Evolutionary conservation across 2,113 vertebrate species (phyloP).

Genomic region (Burhinus bistriatus): DNA sequence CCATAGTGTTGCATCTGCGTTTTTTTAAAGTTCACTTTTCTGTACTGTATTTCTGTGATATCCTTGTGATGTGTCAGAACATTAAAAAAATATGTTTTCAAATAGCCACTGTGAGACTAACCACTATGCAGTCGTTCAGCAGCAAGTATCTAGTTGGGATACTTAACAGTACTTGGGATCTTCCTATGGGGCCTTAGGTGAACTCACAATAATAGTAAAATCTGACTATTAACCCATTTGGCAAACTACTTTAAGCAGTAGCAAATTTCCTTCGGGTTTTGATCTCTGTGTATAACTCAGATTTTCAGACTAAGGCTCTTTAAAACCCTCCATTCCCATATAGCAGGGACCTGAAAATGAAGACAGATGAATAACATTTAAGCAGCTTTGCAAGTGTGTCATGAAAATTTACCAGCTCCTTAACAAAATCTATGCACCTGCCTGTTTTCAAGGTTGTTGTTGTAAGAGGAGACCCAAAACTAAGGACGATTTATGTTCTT

Average conservation of each 20-base stretch:
- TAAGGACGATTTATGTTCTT: conserved; percentile 17
- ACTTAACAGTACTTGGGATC: conserved; percentile 67
- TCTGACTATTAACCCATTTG: conserved; percentile 58
- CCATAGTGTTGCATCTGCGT: background rate
- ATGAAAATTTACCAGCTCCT: background rate
- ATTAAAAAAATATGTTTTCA: conserved; percentile 37
- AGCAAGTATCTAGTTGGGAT: conserved; percentile 56
- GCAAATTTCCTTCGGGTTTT: conserved; percentile 61
- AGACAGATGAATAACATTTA: conserved; percentile 65
- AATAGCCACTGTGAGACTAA: conserved; percentile 34
- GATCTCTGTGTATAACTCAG: conserved; percentile 39
- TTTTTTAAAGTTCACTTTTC: conserved; percentile 52
- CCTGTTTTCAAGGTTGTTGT: background rate
- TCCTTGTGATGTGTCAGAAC: conserved; percentile 24
- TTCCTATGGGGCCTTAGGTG: conserved; percentile 48
- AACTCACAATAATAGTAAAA: conserved; percentile 67
- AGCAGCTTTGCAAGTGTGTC: conserved; percentile 6
- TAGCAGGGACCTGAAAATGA: conserved; percentile 66
- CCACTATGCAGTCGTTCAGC: conserved; percentile 24
- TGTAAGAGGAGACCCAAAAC: background rate
- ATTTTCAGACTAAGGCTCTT: conserved; percentile 61
- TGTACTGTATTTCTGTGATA: background rate
- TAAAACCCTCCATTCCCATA: conserved; percentile 55
- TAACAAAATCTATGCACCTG: background rate
- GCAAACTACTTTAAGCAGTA: conserved; percentile 48